A percentile compares a stretch with the other conserved stretches of the same genome.
Evolutionary conservation across 1,140 invertebrate species (phyloP).

Genomic region (Eriosoma lanigerum): DNA sequence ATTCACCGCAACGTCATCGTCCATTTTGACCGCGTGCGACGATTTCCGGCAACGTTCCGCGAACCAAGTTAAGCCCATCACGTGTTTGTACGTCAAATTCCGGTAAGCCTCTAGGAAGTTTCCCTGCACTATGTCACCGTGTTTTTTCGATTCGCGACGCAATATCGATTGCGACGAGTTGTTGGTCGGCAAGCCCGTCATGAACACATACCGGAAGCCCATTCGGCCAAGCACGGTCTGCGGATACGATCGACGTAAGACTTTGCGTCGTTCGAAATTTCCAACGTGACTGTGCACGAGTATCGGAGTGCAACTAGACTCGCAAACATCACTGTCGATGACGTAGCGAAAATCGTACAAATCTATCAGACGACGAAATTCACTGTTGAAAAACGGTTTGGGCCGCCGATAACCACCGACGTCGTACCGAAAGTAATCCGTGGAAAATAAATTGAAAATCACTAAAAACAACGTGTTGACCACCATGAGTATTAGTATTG

Average conservation of each 20-base stretch:
- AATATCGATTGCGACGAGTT: conserved; percentile 60
- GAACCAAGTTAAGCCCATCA: conserved; percentile 79
- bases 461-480: not conserved
- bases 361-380: not conserved
- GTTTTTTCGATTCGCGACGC: conserved; percentile 63
- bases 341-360: not conserved
- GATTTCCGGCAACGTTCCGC: conserved; percentile 66
- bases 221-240: not conserved
- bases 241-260: not conserved
- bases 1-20: conserved; percentile 80
- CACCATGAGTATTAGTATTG: not conserved
- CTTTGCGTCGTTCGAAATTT: not conserved
- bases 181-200: not conserved
- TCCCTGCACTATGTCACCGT: conserved; percentile 76
- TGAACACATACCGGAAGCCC: conserved; percentile 21
- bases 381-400: not conserved
- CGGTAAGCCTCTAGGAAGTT: conserved; percentile 77
- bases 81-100: conserved; percentile 86
- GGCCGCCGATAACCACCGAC: not conserved
- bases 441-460: not conserved
- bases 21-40: conserved; percentile 74
- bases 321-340: not conserved
- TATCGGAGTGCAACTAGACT: not conserved
- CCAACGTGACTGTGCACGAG: conserved; percentile 21
- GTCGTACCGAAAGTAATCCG: not conserved